Base-by-base conservation (phyloP, 2,888 invertebrate species). In the Thyatira batis region DNA sequence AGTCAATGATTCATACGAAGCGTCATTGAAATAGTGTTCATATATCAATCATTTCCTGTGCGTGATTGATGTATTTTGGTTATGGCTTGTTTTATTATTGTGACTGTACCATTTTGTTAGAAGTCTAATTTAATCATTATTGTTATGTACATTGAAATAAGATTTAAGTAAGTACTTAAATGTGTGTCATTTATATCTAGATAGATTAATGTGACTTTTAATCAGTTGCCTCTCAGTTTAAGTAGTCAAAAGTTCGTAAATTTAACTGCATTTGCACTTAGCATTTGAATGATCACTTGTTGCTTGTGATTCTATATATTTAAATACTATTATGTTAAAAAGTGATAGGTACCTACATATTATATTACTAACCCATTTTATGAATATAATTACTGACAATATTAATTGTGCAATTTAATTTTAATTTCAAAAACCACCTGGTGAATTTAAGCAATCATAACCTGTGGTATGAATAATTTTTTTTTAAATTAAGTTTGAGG, bases 361-460 rank as follows among this genome's bases (percentile, higher is more conserved):
- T n/a, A n/a, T n/a, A n/a, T n/a, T n/a, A n/a, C 13, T 65, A 67
- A 62, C 54, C 55, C 20, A n/a, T 30, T 21, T 45, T 57, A 61
- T 55, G 50, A 20, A 39, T 43, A 56, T 61, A 66, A 63, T 58
- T 71, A 58, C 53, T 67, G 74, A 71, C 69, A 67, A 69, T 67
- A 71, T 68, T 66, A 62, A 62, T 69, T 67, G 74, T 71, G 71
- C 69, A 71, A 71, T 71, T 65, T 69, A 58, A 65, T 69, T 67
- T 65, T 61, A 66, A 61, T 67, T 63, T 65, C 58, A 66, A 60
- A 54, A 67, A 53, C 71, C 57, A 65, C 60, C 52, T 63, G 58
- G 58, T 70, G 68, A 70, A 61, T 50, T 52, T 54, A 45, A n/a
- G n/a, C n/a, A n/a, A n/a, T n/a, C n/a, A n/a, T n/a, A n/a, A n/a